Evolutionary conservation across 1,140 invertebrate genomes (phyloP).

Genomic region (Drosophila quadrilineata): DNA sequence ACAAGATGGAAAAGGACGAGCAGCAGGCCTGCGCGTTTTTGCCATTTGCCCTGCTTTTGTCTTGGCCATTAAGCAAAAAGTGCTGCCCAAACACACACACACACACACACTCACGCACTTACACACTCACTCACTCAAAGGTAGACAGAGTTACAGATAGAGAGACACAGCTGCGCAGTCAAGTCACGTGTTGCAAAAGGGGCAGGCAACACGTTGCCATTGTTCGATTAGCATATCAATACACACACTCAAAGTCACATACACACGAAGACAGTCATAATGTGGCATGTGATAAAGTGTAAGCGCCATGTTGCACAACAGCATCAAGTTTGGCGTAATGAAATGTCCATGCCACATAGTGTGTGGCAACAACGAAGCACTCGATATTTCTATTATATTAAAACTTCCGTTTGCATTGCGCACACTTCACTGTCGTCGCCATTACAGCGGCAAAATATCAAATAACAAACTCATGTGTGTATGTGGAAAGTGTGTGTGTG

Average conservation of each 20-base stretch:
- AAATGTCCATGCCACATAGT: no score
- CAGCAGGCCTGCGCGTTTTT: constrained; percentile 52
- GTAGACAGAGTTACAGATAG: constrained; percentile 9
- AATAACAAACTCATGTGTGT: constrained; percentile 57
- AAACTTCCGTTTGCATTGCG: constrained; percentile 32
- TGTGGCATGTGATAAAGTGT: no score
- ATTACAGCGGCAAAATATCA: constrained; percentile 70
- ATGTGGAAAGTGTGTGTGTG: constrained; percentile 30
- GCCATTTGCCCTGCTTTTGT: constrained; percentile 65
- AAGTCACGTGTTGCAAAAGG: constrained; percentile 35
- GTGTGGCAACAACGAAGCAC: constrained; percentile 4
- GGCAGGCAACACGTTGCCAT: constrained; percentile 39
- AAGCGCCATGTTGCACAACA: no score
- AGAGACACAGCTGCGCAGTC: constrained; percentile 1
- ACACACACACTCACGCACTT: constrained; percentile 3
- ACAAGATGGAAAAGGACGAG: no score
- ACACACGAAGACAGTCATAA: constrained; percentile 1
- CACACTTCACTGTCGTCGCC: constrained; percentile 67
- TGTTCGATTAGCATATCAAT: constrained; percentile 79
- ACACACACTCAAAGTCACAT: constrained; percentile 18
- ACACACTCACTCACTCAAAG: constrained; percentile 16
- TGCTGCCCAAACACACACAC: constrained; percentile 25
- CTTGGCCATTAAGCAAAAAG: constrained; percentile 68
- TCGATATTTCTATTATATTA: constrained; percentile 77
- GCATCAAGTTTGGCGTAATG: no score